Conservation (phyloP, 2,797 vertebrate genomes). For the Monodelphis domestica region DNA sequence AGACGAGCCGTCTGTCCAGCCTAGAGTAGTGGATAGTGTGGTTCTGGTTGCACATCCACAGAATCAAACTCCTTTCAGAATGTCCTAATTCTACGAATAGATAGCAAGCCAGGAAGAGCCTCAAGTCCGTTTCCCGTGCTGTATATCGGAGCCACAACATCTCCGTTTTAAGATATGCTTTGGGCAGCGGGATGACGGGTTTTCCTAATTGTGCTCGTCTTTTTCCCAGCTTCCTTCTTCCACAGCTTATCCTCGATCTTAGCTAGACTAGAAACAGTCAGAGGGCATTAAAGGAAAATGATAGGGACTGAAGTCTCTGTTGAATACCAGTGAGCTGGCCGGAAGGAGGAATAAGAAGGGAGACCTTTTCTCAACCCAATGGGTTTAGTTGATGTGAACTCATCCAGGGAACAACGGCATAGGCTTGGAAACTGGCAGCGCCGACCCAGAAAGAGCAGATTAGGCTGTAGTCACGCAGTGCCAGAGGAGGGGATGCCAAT, state of each 20-base stretch:
- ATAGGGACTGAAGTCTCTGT: not conserved
- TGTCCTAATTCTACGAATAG: not conserved
- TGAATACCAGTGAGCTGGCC: not conserved
- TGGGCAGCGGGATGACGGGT: not conserved
- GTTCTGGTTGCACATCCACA: too few relatives aligned
- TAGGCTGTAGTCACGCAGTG: not conserved
- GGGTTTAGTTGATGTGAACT: not conserved
- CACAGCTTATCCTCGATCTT: not conserved
- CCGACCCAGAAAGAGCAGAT: not conserved
- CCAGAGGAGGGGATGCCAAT: not conserved
- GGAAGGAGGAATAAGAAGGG: not conserved
- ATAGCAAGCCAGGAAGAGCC: not conserved
- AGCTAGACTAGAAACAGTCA: not conserved
- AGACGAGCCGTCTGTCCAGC: not conserved
- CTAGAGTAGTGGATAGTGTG: not conserved
- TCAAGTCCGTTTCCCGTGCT: not conserved
- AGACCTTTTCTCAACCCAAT: not conserved
- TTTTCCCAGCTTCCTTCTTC: not conserved
- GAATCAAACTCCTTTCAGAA: not conserved
- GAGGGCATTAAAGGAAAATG: not conserved
- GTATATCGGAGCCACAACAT: not conserved
- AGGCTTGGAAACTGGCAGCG: not conserved
- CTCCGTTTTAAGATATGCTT: too few relatives aligned
- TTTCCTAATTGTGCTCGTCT: not conserved
- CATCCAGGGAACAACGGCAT: not conserved